phyloP scores from a whole-genome alignment of 2,888 invertebrate genomes.

The Cheilosia pagana region DNA sequence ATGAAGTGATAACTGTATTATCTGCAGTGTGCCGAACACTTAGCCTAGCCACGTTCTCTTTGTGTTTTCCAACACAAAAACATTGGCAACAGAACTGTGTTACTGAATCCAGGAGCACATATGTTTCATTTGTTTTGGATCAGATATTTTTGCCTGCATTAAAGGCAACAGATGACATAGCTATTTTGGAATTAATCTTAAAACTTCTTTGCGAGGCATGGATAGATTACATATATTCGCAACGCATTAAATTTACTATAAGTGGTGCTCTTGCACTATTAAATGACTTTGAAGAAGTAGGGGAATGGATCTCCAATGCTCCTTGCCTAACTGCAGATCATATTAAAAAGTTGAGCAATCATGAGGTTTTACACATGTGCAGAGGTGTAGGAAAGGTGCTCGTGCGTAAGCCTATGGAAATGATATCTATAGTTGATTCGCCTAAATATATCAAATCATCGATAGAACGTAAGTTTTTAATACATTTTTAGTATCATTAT shows the following conservation, averaged over 20 bases:
- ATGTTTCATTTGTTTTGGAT: slow-evolving; percentile 90
- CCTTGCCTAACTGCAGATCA: slow-evolving; percentile 84
- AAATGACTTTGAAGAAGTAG: slow-evolving; percentile 92
- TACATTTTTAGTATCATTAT: too few species aligned
- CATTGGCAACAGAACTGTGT: slow-evolving; percentile 86
- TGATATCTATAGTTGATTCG: slow-evolving; percentile 89
- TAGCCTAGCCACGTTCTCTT: slow-evolving; percentile 91
- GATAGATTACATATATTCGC: slow-evolving; percentile 93
- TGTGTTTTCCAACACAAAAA: slow-evolving; percentile 89
- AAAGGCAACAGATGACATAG: slow-evolving; percentile 89
- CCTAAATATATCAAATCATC: slow-evolving; percentile 79
- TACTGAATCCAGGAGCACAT: slow-evolving; percentile 84
- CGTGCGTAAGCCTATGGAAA: slow-evolving; percentile 91
- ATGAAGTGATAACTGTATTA: slow-evolving; percentile 89
- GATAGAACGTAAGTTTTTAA: slow-evolving; percentile 72
- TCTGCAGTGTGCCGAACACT: slow-evolving; percentile 90
- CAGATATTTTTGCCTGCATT: slow-evolving; percentile 91
- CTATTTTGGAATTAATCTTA: slow-evolving; percentile 90
- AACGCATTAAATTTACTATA: slow-evolving; percentile 91
- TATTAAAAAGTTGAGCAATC: slow-evolving; percentile 83
- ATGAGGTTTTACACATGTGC: slow-evolving; percentile 87
- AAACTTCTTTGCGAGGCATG: slow-evolving; percentile 94
- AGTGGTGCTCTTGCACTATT: slow-evolving; percentile 91
- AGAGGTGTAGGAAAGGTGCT: slow-evolving; percentile 93
- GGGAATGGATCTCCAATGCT: slow-evolving; percentile 89